Evolutionary conservation across 2,113 vertebrate genomes (phyloP).

Genomic region (Lampris megalopsis): DNA sequence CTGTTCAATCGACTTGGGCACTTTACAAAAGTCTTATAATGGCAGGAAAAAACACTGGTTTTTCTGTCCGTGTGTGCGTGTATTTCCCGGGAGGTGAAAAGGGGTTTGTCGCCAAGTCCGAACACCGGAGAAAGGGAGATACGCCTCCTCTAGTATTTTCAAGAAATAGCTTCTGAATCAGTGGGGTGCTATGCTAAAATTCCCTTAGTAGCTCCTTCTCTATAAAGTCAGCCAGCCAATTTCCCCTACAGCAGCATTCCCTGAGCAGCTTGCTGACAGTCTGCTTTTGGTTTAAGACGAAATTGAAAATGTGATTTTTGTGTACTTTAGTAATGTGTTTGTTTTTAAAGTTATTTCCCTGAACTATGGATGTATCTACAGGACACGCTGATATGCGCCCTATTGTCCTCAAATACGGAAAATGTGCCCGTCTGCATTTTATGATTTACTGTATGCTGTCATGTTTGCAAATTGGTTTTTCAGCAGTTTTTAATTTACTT

Average conservation of each 20-base stretch:
- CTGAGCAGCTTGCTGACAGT: conserved; percentile 61
- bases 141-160: neutral
- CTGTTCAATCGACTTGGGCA: no score
- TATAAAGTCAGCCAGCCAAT: conserved; percentile 42
- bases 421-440: conserved; percentile 14
- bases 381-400: conserved; percentile 36
- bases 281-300: conserved; percentile 48
- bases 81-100: no score
- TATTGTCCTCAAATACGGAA: conserved; percentile 47
- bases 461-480: conserved; percentile 8
- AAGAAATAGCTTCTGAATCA: conserved; percentile 13
- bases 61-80: no score
- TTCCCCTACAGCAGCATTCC: conserved; percentile 49
- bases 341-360: conserved; percentile 58
- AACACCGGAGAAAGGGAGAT: no score
- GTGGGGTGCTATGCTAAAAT: conserved; percentile 22
- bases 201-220: conserved; percentile 48
- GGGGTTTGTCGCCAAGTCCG: no score
- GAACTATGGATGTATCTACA: conserved; percentile 39
- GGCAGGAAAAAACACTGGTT: no score
- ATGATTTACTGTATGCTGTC: neutral
- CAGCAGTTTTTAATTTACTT: no score
- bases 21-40: no score
- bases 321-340: conserved; percentile 48
- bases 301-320: conserved; percentile 54